Evolutionary conservation across 2,888 invertebrate species (phyloP), one percentile per base, ranked within the genome.

Genomic region (Dysmachus trigonus): DNA sequence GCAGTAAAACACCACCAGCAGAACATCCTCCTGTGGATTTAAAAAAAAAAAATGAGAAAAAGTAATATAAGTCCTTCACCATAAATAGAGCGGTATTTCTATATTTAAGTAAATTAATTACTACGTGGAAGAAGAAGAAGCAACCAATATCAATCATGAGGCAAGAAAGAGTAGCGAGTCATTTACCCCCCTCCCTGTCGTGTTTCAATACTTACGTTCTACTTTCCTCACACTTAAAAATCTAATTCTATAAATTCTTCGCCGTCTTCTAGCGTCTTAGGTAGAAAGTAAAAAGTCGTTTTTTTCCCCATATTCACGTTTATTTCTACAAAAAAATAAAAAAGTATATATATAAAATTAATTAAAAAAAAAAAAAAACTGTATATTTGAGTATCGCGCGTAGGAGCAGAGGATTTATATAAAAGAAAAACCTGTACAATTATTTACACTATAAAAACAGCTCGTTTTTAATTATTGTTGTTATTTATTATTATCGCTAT

Each of bases 401-500:
- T 73, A 73, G 73, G 73, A 35, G 41, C 31, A 82, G 41, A 72
- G 41, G 27, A 38, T 83, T 72, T 83, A 83, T 83, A 71, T 83
- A 72, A 62, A 62, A 51, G 18, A 51, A 62, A 27, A 62, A 62
- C 38, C 72, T 83, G 83, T 83, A 83, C 72, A 83, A 83, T 83
- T 83, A 71, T 83, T 83, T 83, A 83, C 83, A 72, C 72, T 72
- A 83, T 83, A 30, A 72, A 72, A 83, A 38, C 72, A 71, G 22
- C 27, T 83, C 83, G 72, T 83, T 83, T 83, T 83, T 83, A 83
- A 83, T 72, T 53, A 53, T 31, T 83, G 83, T 83, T 83, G 83
- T 83, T 83, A 83, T 83, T 83, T 83, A 83, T 83, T 83, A 83
- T 41, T 83, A 77, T 77, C 38, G 38, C 38, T 77, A 83, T 83